Evolutionary conservation across 2,888 invertebrate genomes (phyloP), one percentile per base, ranked within the genome.

Genomic region (Carpatolechia fugitivella): DNA sequence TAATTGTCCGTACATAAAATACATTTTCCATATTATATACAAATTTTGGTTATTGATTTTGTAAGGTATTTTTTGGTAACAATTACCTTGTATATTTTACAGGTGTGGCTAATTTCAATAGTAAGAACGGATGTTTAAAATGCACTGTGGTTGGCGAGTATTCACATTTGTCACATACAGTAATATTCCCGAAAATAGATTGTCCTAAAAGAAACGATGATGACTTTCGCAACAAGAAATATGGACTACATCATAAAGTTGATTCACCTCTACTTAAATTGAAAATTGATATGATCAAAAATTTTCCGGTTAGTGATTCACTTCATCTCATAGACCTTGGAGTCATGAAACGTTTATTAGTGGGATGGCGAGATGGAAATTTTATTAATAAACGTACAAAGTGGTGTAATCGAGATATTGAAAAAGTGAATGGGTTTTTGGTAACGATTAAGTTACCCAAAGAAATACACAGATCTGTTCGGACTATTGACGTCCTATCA

Each of bases 241-340:
- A 69, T 48, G 63, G 58, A 3, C 1, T 5, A 10, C 66, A 67
- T 33, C 66, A 67, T 30, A 69, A 69, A 36, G 0, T 1, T 0
- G 64, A 66, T 35, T 61, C 65, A 0, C 65, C 63, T 1, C 33
- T 66, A 3, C 31, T 66, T 6, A 18, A 58, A 36, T 33, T 67
- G 0, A 55, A 55, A 0, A 65, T 69, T 6, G 61, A 68, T 38
- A 67, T 68, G 65, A 38, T 69, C 8, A 49, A 68, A 52, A 61
- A 63, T 47, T 59, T 70, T 54, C 63, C 64, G 0, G 64, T 70
- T 6, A 40, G 54, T 0, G 67, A 68, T 47, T 65, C 66, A 0
- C 40, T 68, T 0, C 65, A 70, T 49, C 48, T 68, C 13, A 60
- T 70, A 5, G 66, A 68, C 33, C 41, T 68, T 0, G 66, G 68